Evolutionary conservation across 2,113 vertebrate genomes (phyloP).

Genomic region (Syngnathus floridae): DNA sequence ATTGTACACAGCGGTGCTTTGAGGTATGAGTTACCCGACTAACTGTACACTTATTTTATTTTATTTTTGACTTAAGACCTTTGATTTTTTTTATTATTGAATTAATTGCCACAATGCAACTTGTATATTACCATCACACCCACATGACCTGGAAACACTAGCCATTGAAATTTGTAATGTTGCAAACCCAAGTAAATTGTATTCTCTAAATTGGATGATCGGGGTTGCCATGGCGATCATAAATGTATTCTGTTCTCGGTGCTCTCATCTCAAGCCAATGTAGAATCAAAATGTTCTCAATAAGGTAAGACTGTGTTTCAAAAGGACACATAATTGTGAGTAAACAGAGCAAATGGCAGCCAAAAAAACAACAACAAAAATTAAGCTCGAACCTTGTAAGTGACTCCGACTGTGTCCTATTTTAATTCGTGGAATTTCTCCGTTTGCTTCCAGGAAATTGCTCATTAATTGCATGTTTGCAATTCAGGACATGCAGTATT

Average conservation of each 20-base stretch:
- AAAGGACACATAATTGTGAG: conserved; percentile 9
- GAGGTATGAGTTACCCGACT: no score
- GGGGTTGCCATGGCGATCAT: background rate
- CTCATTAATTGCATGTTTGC: conserved; percentile 60
- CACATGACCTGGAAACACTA: background rate
- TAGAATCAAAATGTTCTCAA: background rate
- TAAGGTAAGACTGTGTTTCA: background rate
- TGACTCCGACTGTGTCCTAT: conserved; percentile 42
- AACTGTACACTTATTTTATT: no score
- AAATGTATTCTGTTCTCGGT: background rate
- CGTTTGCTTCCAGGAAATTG: conserved; percentile 62
- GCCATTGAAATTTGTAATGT: background rate
- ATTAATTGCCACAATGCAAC: background rate
- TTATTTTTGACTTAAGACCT: no score
- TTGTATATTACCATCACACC: background rate
- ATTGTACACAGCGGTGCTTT: no score
- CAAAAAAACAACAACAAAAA: conserved; percentile 21
- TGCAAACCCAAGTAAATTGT: background rate
- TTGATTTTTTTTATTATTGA: background rate
- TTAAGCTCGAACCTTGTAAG: conserved; percentile 56
- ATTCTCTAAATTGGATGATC: background rate
- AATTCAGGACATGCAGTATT: conserved; percentile 61
- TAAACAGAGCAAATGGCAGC: conserved; percentile 19
- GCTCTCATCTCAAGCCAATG: no score
- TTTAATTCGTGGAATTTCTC: conserved; percentile 62